These are phyloP conservation scores for Lordiphosa collinella DNA, from an alignment of 1,140 invertebrate species.

Conservation along the genomic window DNA sequence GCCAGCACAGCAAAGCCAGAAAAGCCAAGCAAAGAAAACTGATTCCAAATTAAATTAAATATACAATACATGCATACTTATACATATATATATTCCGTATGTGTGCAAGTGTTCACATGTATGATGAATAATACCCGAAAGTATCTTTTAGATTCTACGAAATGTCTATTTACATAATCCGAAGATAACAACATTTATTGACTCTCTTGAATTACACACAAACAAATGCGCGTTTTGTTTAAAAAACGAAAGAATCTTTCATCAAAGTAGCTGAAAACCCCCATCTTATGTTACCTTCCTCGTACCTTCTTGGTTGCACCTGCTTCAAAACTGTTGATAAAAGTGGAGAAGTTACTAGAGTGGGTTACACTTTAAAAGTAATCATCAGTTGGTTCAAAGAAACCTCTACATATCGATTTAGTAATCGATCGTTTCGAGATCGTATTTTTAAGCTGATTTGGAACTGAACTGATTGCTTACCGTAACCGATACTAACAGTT, in stretches of 20 bases:
- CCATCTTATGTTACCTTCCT: no score
- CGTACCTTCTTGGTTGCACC: no score
- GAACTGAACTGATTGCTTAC: no score
- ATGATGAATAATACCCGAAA: background rate
- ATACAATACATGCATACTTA: slow-evolving; percentile 7
- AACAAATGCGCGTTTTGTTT: background rate
- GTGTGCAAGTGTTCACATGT: background rate
- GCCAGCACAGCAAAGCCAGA: background rate
- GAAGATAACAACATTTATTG: slow-evolving; percentile 11
- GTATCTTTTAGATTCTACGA: slow-evolving; percentile 1
- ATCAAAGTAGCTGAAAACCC: no score
- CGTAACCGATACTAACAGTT: no score
- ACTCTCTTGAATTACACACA: slow-evolving; percentile 23
- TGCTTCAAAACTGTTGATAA: no score
- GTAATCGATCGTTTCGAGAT: no score
- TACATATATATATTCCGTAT: slow-evolving; percentile 8
- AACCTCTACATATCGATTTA: no score
- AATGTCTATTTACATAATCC: background rate
- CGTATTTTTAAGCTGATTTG: no score
- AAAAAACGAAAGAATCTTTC: background rate
- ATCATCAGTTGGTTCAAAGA: no score
- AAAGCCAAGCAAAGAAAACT: slow-evolving; percentile 49
- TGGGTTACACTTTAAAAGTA: no score
- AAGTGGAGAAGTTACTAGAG: no score
- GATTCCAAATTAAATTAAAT: slow-evolving; percentile 33